These are phyloP conservation scores for Polydrusus tereticollis DNA, from an alignment of 2,888 invertebrate genomes.

Conservation along the genomic window DNA sequence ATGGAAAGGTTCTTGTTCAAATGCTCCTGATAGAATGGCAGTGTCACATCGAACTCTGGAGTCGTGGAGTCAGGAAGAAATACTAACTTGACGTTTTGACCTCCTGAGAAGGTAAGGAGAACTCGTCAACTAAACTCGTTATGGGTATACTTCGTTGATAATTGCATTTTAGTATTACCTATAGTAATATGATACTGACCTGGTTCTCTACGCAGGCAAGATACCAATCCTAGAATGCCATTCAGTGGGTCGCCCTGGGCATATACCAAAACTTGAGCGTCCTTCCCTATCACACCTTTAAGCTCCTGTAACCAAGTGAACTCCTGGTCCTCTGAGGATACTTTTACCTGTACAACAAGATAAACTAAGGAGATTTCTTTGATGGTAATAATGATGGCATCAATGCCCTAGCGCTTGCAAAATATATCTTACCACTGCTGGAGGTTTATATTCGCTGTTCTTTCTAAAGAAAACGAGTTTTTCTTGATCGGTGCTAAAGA, in stretches of 20 bases:
- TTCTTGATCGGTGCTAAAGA: slow-evolving; percentile 44
- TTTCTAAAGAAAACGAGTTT: slow-evolving; percentile 46
- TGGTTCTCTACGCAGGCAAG: slow-evolving; percentile 76
- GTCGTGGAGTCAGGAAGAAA: slow-evolving; percentile 70
- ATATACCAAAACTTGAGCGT: slow-evolving; percentile 73
- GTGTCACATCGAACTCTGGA: slow-evolving; percentile 73
- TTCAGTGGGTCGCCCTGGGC: slow-evolving; percentile 76
- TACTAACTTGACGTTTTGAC: slow-evolving; percentile 66
- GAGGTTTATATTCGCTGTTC: slow-evolving; percentile 61
- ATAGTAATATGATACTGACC: slow-evolving; percentile 50
- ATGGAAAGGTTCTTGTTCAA: slow-evolving; percentile 80
- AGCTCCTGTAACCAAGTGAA: slow-evolving; percentile 69
- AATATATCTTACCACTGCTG: slow-evolving; percentile 62
- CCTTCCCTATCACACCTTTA: slow-evolving; percentile 57
- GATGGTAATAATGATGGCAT: too few relatives aligned
- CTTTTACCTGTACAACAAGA: slow-evolving; percentile 19
- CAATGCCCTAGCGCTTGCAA: too few relatives aligned
- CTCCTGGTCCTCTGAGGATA: slow-evolving; percentile 30
- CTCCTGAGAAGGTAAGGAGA: slow-evolving; percentile 54
- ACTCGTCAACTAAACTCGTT: background rate
- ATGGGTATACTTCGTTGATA: background rate
- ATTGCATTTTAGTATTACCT: background rate
- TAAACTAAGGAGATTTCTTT: background rate
- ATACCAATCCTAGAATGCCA: slow-evolving; percentile 85
- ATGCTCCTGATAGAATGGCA: slow-evolving; percentile 74